Conservation (phyloP, 2,888 invertebrate genomes). For the Oxyscelio sp. region DNA sequence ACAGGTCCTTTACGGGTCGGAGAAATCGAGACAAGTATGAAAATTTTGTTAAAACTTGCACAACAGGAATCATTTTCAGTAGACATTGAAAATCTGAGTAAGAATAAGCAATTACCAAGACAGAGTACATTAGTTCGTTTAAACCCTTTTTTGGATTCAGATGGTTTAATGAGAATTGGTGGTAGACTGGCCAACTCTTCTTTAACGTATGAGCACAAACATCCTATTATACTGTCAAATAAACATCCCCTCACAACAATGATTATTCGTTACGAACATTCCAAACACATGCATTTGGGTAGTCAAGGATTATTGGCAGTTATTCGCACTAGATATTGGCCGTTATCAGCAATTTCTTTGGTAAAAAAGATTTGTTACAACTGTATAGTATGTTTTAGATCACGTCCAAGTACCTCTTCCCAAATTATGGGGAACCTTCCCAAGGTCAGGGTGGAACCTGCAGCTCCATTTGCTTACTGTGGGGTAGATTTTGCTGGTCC, state of each 20-base stretch:
- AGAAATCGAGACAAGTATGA: constrained; percentile 4
- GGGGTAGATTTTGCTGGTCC: constrained; percentile 63
- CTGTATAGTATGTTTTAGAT: constrained; percentile 51
- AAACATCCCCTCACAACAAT: constrained; percentile 28
- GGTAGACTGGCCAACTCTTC: constrained; percentile 25
- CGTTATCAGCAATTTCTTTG: constrained; percentile 35
- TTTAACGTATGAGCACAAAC: not conserved
- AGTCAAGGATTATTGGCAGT: constrained; percentile 21
- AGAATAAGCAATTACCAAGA: constrained; percentile 24
- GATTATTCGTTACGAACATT: constrained; percentile 33
- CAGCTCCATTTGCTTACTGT: constrained; percentile 61
- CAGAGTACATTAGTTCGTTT: constrained; percentile 2
- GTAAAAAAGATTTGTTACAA: constrained; percentile 24
- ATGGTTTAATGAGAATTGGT: constrained; percentile 33
- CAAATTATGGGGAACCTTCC: constrained; percentile 67
- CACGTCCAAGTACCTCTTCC: not conserved
- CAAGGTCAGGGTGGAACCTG: constrained; percentile 56
- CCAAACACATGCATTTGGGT: constrained; percentile 49
- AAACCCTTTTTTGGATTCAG: constrained; percentile 31
- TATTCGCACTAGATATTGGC: constrained; percentile 59
- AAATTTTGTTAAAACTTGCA: constrained; percentile 2
- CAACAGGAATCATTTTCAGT: constrained; percentile 23
- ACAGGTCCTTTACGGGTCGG: constrained; percentile 59
- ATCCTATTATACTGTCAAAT: constrained; percentile 24
- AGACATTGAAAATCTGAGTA: constrained; percentile 10